Evolutionary conservation across 2,888 invertebrate genomes (phyloP).

Genomic region (Diarsia mendica): DNA sequence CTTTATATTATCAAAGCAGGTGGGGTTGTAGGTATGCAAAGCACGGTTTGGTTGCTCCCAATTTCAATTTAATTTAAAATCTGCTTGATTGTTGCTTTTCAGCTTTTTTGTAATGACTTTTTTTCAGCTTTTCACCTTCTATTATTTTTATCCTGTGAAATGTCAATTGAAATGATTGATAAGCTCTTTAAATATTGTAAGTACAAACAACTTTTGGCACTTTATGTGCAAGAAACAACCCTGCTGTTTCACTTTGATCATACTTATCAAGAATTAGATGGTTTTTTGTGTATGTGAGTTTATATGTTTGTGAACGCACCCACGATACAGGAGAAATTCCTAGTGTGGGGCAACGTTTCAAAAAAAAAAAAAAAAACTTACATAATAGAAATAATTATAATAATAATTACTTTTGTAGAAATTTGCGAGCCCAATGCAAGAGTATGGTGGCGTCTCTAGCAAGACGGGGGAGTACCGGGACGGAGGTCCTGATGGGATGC

Average conservation of each 20-base stretch:
- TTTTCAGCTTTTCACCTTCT: background rate
- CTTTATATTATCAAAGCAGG: too few species aligned
- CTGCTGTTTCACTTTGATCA: background rate
- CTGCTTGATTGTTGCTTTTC: too few species aligned
- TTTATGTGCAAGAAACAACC: background rate
- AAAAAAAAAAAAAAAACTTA: too few species aligned
- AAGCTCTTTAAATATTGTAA: background rate
- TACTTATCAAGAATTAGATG: too few species aligned
- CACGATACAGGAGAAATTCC: too few species aligned
- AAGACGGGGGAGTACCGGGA: conserved; percentile 83
- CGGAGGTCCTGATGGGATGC: conserved; percentile 69
- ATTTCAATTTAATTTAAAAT: too few species aligned
- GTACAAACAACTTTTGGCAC: background rate
- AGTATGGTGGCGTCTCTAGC: conserved; percentile 84
- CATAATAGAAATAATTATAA: too few species aligned
- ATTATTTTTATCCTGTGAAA: background rate
- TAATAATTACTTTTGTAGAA: conserved; percentile 68
- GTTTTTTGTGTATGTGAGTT: too few species aligned
- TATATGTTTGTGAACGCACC: too few species aligned
- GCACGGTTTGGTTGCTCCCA: too few species aligned
- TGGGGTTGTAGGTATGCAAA: too few species aligned
- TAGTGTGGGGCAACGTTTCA: too few species aligned
- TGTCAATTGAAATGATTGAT: background rate
- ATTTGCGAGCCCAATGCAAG: conserved; percentile 86
- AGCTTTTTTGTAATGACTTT: background rate